Evolutionary conservation across 2,113 vertebrate genomes (phyloP).

Genomic region (Dipodomys spectabilis): DNA sequence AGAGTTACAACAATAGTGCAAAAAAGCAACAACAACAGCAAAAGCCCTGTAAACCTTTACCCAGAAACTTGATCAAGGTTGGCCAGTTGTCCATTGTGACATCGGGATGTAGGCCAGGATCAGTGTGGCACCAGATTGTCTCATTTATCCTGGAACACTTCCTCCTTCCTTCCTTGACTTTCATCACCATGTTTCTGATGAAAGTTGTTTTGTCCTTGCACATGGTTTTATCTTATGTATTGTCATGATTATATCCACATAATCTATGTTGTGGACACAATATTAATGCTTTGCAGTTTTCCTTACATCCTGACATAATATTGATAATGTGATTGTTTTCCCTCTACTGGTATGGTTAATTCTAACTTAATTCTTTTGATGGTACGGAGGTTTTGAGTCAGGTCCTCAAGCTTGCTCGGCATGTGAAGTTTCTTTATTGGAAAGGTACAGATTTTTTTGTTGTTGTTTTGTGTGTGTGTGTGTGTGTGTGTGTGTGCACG

Average conservation of each 20-base stretch:
- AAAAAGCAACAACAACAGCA: not conserved
- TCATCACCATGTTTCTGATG: not conserved
- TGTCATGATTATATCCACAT: not conserved
- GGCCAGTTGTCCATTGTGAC: not conserved
- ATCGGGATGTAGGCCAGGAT: not conserved
- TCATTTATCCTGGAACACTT: not conserved
- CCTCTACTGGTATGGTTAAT: not conserved
- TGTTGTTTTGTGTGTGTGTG: too few species aligned
- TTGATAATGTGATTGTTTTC: not conserved
- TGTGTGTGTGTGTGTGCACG: too few species aligned
- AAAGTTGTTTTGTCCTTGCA: slow-evolving; percentile 33
- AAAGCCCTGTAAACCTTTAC: not conserved
- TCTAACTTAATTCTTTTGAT: not conserved
- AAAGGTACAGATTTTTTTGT: too few species aligned
- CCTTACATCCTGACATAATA: not conserved
- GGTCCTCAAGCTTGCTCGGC: too few species aligned
- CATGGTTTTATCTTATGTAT: slow-evolving; percentile 33
- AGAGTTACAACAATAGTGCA: not conserved
- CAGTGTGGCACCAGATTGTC: not conserved
- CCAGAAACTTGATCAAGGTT: not conserved
- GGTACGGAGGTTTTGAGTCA: too few species aligned
- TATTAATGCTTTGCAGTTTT: not conserved
- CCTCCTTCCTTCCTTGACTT: slow-evolving; percentile 1
- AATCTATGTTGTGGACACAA: not conserved
- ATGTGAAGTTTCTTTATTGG: not conserved